These are phyloP conservation scores for Eilema sororculum DNA, from an alignment of 2,888 invertebrate species.

Conservation along the genomic window DNA sequence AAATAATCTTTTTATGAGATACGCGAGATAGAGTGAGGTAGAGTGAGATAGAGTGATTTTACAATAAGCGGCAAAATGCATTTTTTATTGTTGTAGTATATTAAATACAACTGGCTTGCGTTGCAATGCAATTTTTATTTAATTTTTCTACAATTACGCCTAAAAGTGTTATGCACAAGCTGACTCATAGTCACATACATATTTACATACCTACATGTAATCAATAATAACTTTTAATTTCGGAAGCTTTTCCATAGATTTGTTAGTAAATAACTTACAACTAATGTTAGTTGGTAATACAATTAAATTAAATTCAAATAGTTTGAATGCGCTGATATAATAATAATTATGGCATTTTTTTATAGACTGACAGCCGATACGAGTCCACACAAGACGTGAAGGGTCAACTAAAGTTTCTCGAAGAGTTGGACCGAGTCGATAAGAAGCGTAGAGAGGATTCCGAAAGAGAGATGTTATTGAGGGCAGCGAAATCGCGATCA, in stretches of 20 bases:
- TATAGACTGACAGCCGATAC: constrained; percentile 93
- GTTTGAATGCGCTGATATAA: no score
- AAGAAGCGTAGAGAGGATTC: constrained; percentile 97
- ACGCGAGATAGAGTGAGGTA: no score
- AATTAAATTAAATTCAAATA: no score
- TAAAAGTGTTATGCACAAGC: no score
- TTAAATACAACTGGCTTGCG: neutral
- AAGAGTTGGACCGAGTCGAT: constrained; percentile 97
- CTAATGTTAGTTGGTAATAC: no score
- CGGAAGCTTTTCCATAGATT: no score
- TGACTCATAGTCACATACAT: no score
- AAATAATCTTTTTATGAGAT: neutral
- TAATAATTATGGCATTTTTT: neutral
- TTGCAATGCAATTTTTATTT: neutral
- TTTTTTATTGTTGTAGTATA: no score
- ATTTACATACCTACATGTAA: no score
- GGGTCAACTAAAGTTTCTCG: constrained; percentile 98
- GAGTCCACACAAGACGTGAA: constrained; percentile 96
- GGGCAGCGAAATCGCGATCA: constrained; percentile 98
- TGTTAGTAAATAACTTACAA: no score
- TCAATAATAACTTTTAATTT: no score
- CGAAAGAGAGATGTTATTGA: constrained; percentile 96
- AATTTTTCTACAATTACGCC: no score
- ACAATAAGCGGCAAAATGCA: neutral
- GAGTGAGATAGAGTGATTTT: neutral